These are phyloP conservation scores for Chrysolina haemoptera DNA, from an alignment of 2,888 invertebrate species.

Conservation along the genomic window DNA sequence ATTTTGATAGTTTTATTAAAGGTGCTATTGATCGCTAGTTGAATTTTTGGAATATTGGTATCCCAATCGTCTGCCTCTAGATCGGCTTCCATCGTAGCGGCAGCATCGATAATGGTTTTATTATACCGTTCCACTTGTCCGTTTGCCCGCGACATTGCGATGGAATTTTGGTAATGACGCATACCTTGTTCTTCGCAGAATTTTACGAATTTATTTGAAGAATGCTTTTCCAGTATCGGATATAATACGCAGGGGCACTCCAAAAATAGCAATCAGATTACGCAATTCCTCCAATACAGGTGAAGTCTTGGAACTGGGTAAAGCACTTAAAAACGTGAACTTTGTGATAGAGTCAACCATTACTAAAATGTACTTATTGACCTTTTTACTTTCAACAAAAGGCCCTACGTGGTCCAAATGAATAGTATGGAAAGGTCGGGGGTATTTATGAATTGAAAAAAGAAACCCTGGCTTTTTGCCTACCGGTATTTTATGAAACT, in stretches of 20 bases:
- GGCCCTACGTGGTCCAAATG: constrained; percentile 44
- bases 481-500: constrained; percentile 23
- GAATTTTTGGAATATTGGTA: not conserved
- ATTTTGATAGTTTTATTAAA: no score
- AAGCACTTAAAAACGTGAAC: constrained; percentile 36
- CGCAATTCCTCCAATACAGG: not conserved
- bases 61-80: not conserved
- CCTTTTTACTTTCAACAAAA: constrained; percentile 37
- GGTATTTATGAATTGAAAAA: constrained; percentile 40
- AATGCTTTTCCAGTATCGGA: constrained; percentile 6
- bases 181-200: constrained; percentile 31
- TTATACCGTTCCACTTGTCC: no score
- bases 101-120: constrained; percentile 16
- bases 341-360: constrained; percentile 35
- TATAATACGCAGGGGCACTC: not conserved
- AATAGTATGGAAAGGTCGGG: constrained; percentile 47
- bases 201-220: constrained; percentile 33
- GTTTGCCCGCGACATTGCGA: constrained; percentile 47
- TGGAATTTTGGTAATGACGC: constrained; percentile 34
- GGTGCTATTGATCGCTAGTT: not conserved
- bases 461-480: constrained; percentile 35
- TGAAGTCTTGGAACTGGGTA: constrained; percentile 7
- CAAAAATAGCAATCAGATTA: constrained; percentile 10
- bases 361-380: constrained; percentile 29
- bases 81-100: not conserved